These are phyloP conservation scores for Chironomus tepperi DNA, from an alignment of 1,140 invertebrate genomes.

Conservation along the genomic window DNA sequence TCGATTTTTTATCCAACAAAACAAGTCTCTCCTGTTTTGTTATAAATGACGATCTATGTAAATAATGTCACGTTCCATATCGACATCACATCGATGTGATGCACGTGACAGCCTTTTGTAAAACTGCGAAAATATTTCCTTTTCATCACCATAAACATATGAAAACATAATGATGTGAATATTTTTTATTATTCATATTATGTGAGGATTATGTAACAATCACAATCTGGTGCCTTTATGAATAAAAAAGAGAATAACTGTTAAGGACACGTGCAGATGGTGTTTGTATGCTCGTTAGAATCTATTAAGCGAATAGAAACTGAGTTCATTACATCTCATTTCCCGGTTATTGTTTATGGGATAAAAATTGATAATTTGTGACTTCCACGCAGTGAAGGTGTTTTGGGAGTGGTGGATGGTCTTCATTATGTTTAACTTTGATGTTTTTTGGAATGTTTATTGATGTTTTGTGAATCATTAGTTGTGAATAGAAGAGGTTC, in stretches of 20 bases:
- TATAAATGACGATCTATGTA: too few species aligned
- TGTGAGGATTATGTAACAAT: not conserved
- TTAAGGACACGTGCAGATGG: conserved; percentile 19
- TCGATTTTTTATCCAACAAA: not conserved
- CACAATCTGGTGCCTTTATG: not conserved
- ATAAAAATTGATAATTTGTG: not conserved
- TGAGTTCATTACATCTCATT: not conserved
- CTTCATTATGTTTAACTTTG: too few species aligned
- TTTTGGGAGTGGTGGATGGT: not conserved
- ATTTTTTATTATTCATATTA: not conserved
- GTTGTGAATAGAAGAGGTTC: too few species aligned
- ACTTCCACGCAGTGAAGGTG: not conserved
- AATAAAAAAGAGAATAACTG: not conserved
- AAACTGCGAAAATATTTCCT: conserved; percentile 7
- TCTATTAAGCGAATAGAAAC: conserved; percentile 4
- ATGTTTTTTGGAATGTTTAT: too few species aligned
- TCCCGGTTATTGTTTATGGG: not conserved
- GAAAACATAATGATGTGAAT: not conserved
- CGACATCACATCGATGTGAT: not conserved
- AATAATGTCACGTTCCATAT: not conserved
- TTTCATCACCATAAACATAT: not conserved
- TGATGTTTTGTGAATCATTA: too few species aligned
- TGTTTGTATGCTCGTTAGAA: not conserved
- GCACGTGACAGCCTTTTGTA: not conserved
- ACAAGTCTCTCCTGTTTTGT: too few species aligned